These are phyloP conservation scores for Drosophila carrolli DNA, from an alignment of 1,140 invertebrate species.

Conservation along the genomic window DNA sequence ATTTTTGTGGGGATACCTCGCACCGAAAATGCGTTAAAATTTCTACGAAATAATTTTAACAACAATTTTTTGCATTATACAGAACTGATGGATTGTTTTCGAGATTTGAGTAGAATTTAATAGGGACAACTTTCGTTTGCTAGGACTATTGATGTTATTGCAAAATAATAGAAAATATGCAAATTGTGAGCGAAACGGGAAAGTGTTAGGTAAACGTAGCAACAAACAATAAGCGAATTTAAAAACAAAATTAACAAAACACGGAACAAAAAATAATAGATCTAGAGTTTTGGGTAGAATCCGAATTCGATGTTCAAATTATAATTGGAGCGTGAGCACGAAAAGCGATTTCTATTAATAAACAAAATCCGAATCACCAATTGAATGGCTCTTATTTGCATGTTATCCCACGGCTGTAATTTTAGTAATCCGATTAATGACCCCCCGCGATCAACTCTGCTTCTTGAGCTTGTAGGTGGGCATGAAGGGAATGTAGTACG, in stretches of 20 bases:
- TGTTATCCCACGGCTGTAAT: not conserved
- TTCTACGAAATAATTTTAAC: conserved; percentile 60
- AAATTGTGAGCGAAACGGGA: conserved; percentile 22
- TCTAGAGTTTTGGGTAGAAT: conserved; percentile 32
- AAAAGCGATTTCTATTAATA: conserved; percentile 33
- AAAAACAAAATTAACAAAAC: conserved; percentile 41
- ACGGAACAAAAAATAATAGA: conserved; percentile 9
- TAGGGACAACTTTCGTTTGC: conserved; percentile 46
- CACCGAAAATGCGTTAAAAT: conserved; percentile 64
- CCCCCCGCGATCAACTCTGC: conserved; percentile 35
- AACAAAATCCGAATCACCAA: conserved; percentile 39
- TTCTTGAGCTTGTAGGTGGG: conserved; percentile 87
- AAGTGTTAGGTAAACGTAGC: conserved; percentile 29
- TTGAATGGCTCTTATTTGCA: conserved; percentile 5
- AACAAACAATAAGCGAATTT: conserved; percentile 69
- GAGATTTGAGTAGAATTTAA: conserved; percentile 24
- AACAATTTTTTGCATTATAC: conserved; percentile 51
- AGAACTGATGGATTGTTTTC: conserved; percentile 66
- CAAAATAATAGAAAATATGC: conserved; percentile 74
- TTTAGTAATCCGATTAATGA: not conserved
- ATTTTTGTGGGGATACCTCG: conserved; percentile 47
- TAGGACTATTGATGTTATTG: conserved; percentile 76
- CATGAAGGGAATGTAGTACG: conserved; percentile 88
- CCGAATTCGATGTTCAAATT: conserved; percentile 30
- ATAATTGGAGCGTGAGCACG: conserved; percentile 26